Conservation (phyloP, 2,113 vertebrate genomes). For the Peromyscus leucopus region DNA sequence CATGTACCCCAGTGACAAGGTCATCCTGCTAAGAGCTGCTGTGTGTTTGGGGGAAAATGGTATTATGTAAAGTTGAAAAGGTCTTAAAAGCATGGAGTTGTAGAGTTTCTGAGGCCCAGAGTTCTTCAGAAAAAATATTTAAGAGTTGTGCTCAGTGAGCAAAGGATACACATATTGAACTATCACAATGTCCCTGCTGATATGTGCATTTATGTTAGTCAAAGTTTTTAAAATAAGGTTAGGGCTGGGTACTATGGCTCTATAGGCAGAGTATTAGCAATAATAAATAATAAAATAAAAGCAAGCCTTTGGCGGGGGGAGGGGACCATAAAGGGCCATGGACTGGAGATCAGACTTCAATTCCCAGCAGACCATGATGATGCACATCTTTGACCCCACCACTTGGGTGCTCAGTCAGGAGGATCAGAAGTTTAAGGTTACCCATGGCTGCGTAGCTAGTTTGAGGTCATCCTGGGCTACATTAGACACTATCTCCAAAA, state of each 20-base stretch:
- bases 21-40: neutral
- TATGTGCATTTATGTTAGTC: neutral
- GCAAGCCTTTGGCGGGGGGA: too few species aligned
- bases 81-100: conserved; percentile 18
- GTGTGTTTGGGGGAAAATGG: neutral
- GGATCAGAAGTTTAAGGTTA: neutral
- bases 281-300: too few species aligned
- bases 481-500: neutral
- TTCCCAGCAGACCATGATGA: neutral
- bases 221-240: neutral
- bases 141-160: neutral
- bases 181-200: neutral
- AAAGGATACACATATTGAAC: neutral
- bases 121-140: conserved; percentile 34
- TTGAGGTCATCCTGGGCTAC: neutral
- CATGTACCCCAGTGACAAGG: neutral
- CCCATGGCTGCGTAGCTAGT: neutral
- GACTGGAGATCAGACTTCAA: too few species aligned
- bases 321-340: too few species aligned
- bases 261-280: too few species aligned
- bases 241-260: neutral
- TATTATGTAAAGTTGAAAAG: neutral
- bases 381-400: neutral
- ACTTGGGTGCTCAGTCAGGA: neutral
- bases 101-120: conserved; percentile 43